Evolutionary conservation across 2,888 invertebrate genomes (phyloP).

Genomic region (Phortica magna): DNA sequence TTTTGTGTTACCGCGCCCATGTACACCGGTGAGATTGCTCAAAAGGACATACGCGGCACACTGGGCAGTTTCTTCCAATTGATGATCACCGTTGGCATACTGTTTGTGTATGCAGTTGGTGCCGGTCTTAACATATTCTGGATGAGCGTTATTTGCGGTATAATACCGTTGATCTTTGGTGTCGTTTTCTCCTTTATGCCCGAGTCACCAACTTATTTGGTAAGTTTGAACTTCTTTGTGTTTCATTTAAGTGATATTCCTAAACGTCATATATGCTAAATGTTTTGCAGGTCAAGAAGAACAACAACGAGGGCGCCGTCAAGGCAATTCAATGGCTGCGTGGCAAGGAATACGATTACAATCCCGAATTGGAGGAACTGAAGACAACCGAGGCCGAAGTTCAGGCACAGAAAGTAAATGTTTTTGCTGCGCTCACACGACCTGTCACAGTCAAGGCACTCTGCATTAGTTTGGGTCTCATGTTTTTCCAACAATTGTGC

Average conservation of each 20-base stretch:
- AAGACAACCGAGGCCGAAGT: slow-evolving; percentile 80
- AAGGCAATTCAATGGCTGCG: slow-evolving; percentile 85
- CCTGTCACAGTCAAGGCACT: slow-evolving; percentile 83
- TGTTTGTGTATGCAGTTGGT: slow-evolving; percentile 86
- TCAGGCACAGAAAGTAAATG: slow-evolving; percentile 80
- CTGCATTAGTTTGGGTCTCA: slow-evolving; percentile 86
- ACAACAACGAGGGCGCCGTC: slow-evolving; percentile 83
- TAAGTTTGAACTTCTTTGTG: slow-evolving; percentile 70
- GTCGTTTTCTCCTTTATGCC: slow-evolving; percentile 89
- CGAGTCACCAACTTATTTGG: slow-evolving; percentile 88
- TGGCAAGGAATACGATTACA: slow-evolving; percentile 85
- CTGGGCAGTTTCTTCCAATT: slow-evolving; percentile 93
- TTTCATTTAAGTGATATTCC: no score
- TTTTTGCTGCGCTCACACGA: slow-evolving; percentile 81
- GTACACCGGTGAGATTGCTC: slow-evolving; percentile 91
- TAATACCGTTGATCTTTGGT: slow-evolving; percentile 83
- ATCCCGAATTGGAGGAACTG: slow-evolving; percentile 82
- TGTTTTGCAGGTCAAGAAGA: slow-evolving; percentile 78
- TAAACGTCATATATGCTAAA: neutral
- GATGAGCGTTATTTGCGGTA: slow-evolving; percentile 72
- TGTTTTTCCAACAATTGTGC: slow-evolving; percentile 93
- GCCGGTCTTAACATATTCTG: slow-evolving; percentile 68
- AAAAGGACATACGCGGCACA: slow-evolving; percentile 89
- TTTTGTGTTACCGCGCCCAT: slow-evolving; percentile 91
- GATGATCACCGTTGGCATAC: slow-evolving; percentile 90